Conservation (phyloP, 2,113 vertebrate species). For the Zeus faber region DNA sequence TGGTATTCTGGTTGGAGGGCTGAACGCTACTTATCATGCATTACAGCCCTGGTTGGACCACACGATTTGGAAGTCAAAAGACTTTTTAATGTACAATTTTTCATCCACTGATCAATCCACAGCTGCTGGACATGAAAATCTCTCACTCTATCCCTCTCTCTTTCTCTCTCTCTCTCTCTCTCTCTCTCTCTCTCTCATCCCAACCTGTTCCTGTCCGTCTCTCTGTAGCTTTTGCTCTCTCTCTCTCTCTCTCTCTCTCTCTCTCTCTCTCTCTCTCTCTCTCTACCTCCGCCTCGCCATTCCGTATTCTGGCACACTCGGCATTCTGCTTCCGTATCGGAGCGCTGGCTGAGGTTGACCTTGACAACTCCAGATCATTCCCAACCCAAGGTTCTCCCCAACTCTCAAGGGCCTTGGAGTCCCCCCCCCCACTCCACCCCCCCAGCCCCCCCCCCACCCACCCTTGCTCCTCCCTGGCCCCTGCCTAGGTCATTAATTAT, state of each 20-base stretch:
- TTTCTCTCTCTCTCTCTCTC: slow-evolving; percentile 18
- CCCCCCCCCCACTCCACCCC: slow-evolving; percentile 12
- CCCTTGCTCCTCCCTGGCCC: slow-evolving; percentile 56
- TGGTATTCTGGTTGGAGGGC: slow-evolving; percentile 72
- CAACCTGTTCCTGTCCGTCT: slow-evolving; percentile 1
- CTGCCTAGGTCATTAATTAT: slow-evolving; percentile 78
- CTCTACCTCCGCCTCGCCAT: slow-evolving; percentile 26
- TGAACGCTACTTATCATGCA: slow-evolving; percentile 76
- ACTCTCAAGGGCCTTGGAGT: slow-evolving; percentile 67
- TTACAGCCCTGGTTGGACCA: slow-evolving; percentile 69
- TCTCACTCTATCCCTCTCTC: slow-evolving; percentile 9
- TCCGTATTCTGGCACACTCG: slow-evolving; percentile 54
- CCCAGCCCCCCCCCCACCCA: slow-evolving; percentile 12
- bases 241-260: slow-evolving; percentile 12
- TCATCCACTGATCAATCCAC: slow-evolving; percentile 74
- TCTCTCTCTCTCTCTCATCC: background rate
- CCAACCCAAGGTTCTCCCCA: slow-evolving; percentile 72
- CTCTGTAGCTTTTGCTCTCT: slow-evolving; percentile 1
- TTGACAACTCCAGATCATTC: slow-evolving; percentile 73
- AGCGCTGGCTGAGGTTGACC: slow-evolving; percentile 62
- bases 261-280: slow-evolving; percentile 9
- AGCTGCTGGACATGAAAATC: slow-evolving; percentile 64
- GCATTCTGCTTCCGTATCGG: slow-evolving; percentile 58
- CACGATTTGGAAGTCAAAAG: slow-evolving; percentile 77
- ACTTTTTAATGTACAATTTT: slow-evolving; percentile 73